Conservation (phyloP, 2,888 invertebrate species). For the Arrhopalites spinosus region DNA sequence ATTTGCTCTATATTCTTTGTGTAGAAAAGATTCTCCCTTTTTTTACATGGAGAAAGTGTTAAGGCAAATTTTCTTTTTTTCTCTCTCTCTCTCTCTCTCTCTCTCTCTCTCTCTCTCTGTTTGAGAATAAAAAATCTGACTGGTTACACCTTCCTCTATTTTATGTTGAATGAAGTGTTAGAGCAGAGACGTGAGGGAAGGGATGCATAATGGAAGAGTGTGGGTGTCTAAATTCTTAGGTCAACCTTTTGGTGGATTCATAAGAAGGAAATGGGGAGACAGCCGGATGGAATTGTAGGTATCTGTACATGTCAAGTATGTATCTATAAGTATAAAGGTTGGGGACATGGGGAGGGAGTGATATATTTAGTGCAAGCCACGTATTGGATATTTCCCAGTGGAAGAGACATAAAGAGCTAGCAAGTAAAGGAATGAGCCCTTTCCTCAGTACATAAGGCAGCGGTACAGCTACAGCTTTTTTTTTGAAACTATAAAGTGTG, state of each 20-base stretch:
- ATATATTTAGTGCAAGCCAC: neutral
- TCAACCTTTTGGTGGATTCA: neutral
- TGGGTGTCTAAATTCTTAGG: conserved; percentile 10
- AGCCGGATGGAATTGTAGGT: no score
- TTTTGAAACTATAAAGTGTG: no score
- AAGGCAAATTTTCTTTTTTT: neutral
- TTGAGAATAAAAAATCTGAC: neutral
- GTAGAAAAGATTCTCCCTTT: neutral
- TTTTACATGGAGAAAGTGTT: neutral
- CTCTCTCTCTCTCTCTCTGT: neutral
- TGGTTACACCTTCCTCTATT: neutral
- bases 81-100: no score
- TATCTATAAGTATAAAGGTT: no score
- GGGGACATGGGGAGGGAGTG: neutral
- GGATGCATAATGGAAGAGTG: conserved; percentile 16
- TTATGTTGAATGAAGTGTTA: neutral
- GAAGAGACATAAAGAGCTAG: conserved; percentile 27
- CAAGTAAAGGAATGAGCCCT: neutral
- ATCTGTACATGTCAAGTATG: no score
- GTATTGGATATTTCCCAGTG: conserved; percentile 27
- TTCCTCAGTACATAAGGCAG: neutral
- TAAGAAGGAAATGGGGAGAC: no score
- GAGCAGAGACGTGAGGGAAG: neutral
- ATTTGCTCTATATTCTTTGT: neutral
- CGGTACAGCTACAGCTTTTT: neutral